Evolutionary conservation across 2,888 invertebrate genomes (phyloP).

Genomic region (Portevinia maculata): DNA sequence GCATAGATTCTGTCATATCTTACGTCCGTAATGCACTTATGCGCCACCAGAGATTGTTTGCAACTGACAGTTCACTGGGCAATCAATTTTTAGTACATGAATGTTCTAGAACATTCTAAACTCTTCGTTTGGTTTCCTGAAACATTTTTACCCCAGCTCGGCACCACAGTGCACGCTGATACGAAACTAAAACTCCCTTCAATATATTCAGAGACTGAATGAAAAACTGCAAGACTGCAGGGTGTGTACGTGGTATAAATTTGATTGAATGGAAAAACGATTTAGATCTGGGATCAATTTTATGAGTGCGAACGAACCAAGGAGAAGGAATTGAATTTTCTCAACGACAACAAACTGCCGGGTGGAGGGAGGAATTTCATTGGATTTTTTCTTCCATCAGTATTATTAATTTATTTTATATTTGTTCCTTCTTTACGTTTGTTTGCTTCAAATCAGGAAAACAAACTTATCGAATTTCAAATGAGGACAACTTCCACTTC

Average conservation of each 20-base stretch:
- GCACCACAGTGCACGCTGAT: constrained; percentile 30
- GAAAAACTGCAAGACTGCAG: constrained; percentile 59
- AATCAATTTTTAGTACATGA: no score
- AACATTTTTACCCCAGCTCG: neutral
- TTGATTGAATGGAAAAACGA: constrained; percentile 74
- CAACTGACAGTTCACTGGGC: no score
- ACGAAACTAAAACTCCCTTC: constrained; percentile 27
- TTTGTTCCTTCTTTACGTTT: constrained; percentile 26
- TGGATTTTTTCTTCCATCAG: constrained; percentile 16
- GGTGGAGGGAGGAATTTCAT: constrained; percentile 9
- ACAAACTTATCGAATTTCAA: constrained; percentile 57
- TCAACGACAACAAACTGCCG: neutral
- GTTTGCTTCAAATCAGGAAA: constrained; percentile 58
- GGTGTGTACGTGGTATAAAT: constrained; percentile 73
- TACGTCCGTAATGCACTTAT: no score
- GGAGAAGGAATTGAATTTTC: constrained; percentile 69
- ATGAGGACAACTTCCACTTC: constrained; percentile 16
- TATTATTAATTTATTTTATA: constrained; percentile 17
- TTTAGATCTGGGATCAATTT: constrained; percentile 73
- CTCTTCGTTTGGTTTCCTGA: neutral
- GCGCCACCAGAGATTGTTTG: no score
- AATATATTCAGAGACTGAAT: constrained; percentile 39
- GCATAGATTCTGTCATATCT: no score
- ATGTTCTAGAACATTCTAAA: no score
- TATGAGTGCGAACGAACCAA: constrained; percentile 71